Evolutionary conservation across 2,113 vertebrate species (phyloP).

Genomic region (Rhipidura dahli): DNA sequence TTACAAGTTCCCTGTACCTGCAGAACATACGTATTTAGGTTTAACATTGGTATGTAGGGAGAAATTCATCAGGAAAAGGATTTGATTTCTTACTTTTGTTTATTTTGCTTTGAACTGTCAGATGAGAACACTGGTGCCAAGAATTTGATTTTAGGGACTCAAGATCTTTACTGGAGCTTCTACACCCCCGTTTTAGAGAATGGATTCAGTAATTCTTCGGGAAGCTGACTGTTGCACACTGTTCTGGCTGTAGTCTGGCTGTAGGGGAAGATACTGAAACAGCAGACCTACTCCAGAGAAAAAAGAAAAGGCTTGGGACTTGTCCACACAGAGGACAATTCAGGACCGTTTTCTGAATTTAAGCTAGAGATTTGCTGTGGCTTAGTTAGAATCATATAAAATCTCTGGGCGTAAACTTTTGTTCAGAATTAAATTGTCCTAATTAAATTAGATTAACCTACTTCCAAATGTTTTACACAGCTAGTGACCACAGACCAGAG

Average conservation of each 20-base stretch:
- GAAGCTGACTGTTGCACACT: background rate
- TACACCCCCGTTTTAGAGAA: background rate
- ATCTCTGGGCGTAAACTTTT: background rate
- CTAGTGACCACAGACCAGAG: background rate
- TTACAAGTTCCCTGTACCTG: background rate
- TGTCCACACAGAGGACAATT: background rate
- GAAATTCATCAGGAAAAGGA: background rate
- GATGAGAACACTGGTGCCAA: background rate
- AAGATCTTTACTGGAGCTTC: background rate
- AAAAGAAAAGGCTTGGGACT: background rate
- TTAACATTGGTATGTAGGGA: background rate
- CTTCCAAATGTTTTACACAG: background rate
- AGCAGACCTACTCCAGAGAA: background rate
- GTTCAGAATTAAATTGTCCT: background rate
- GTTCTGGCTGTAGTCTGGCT: background rate
- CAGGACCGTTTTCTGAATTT: background rate
- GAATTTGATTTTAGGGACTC: background rate
- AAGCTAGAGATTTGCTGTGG: background rate
- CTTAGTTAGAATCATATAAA: background rate
- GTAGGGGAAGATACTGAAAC: background rate
- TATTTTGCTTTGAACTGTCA: background rate
- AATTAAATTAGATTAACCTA: background rate
- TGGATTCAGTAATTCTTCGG: background rate
- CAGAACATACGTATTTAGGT: background rate
- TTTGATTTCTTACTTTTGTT: background rate